phyloP scores from a whole-genome alignment of 2,888 invertebrate species.

The Leucophora obtusa region DNA sequence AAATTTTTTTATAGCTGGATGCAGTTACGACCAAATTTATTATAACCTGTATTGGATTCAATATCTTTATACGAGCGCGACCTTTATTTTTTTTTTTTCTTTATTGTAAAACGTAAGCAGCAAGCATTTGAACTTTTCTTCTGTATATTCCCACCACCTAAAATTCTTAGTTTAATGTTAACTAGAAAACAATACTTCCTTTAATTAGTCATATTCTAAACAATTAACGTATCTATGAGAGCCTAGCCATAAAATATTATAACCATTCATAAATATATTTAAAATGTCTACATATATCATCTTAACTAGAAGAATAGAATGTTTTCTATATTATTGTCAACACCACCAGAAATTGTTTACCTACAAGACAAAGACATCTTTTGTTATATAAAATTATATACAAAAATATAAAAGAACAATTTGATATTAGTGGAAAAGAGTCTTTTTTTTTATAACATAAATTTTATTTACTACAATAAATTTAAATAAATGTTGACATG shows the following conservation, averaged over 20 bases:
- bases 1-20: too few species aligned
- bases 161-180: slow-evolving; percentile 7
- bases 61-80: too few species aligned
- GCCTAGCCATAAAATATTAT: neutral
- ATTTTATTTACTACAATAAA: slow-evolving; percentile 64
- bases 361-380: neutral
- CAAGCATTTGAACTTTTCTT: too few species aligned
- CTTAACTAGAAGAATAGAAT: slow-evolving; percentile 34
- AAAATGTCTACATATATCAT: neutral
- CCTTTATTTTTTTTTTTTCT: too few species aligned
- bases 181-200: slow-evolving; percentile 52
- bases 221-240: neutral
- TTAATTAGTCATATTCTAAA: slow-evolving; percentile 59
- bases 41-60: too few species aligned
- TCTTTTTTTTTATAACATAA: neutral
- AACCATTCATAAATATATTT: neutral
- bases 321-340: slow-evolving; percentile 56
- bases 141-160: neutral
- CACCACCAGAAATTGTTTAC: slow-evolving; percentile 19
- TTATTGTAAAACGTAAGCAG: too few species aligned
- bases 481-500: slow-evolving; percentile 68
- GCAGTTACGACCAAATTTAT: too few species aligned
- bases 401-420: neutral
- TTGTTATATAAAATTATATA: neutral
- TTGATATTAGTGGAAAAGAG: neutral